phyloP scores from a whole-genome alignment of 1,140 invertebrate species.

The Kradibia gibbosae region DNA sequence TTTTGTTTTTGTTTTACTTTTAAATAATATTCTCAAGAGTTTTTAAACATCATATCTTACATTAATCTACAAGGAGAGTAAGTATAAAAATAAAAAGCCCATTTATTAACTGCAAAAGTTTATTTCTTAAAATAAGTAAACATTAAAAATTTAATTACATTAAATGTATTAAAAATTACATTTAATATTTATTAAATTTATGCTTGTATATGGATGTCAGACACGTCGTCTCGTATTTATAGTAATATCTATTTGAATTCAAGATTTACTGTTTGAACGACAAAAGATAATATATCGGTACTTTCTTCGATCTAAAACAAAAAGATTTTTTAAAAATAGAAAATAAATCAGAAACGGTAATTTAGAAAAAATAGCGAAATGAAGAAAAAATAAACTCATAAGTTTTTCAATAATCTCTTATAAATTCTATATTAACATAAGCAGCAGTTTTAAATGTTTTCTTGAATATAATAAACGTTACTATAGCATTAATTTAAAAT shows the following conservation, averaged over 20 bases:
- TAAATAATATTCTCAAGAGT: background rate
- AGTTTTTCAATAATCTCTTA: no score
- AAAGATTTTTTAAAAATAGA: conserved; percentile 49
- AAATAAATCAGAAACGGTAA: background rate
- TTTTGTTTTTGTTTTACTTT: background rate
- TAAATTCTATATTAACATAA: no score
- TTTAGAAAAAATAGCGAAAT: no score
- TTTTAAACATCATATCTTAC: background rate
- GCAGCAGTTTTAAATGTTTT: no score
- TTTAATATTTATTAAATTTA: conserved; percentile 36
- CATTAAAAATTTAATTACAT: conserved; percentile 22
- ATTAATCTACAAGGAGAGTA: conserved; percentile 1
- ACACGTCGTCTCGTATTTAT: conserved; percentile 15
- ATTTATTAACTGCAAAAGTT: conserved; percentile 1
- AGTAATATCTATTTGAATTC: conserved; percentile 71
- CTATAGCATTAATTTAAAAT: background rate
- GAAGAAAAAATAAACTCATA: no score
- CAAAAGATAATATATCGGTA: conserved; percentile 90
- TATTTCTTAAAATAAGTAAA: conserved; percentile 34
- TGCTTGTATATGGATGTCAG: conserved; percentile 28
- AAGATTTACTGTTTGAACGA: conserved; percentile 83
- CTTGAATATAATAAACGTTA: no score
- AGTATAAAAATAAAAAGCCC: conserved; percentile 2
- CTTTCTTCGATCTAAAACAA: conserved; percentile 88
- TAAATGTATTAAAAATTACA: conserved; percentile 34